Base-by-base conservation (phyloP, 1,140 invertebrate genomes). In the Lethrus apterus region DNA sequence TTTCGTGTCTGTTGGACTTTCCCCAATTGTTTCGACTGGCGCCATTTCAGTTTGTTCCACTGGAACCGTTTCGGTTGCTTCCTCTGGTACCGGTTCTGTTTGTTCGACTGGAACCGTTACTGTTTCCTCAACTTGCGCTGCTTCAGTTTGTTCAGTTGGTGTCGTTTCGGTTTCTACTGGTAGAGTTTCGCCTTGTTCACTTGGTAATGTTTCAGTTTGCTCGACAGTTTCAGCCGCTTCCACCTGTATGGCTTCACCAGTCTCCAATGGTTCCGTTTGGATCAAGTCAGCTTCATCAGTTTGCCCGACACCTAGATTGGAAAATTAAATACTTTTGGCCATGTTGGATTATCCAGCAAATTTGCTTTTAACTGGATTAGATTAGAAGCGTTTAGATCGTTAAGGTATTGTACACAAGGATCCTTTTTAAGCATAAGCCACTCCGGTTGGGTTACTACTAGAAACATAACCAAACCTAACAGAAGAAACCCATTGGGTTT, bases 1-100 rank as follows among this genome's bases (percentile, higher is more conserved):
- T 51, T 32, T 29, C 31, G n/a, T 30, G 11, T 44, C 30, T 29
- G 38, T 4, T 24, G 38, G 38, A 21, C 9, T 4, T 42, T 42
- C 38, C 20, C n/a, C 9, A 11, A 18, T 5, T 8, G 35, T 20
- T 49, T 44, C 11, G 15, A 11, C 8, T 44, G 10, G 13, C 11
- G 17, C 5, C n/a, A 7, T n/a, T 26, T 7, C 24, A 26, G 24
- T 7, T 26, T 7, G 13, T 19, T 45, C 5, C 31, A 10, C 32
- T 38, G 19, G 1, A 46, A 13, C 14, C 13, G 31, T 5, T 9
- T 5, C 5, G 5, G 4, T 13, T 33, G 4, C 14, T n/a, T 14
- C 31, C 4, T 5, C 31, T 5, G 9, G 31, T 8, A 13, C 31
- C 5, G 31, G 31, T 33, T 5, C 9, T 9, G 5, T 5, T 14